Percentiles rank a stretch among this genome's conserved stretches.
Conservation (phyloP, 1,140 invertebrate species). For the Drosophila nasuta region DNA sequence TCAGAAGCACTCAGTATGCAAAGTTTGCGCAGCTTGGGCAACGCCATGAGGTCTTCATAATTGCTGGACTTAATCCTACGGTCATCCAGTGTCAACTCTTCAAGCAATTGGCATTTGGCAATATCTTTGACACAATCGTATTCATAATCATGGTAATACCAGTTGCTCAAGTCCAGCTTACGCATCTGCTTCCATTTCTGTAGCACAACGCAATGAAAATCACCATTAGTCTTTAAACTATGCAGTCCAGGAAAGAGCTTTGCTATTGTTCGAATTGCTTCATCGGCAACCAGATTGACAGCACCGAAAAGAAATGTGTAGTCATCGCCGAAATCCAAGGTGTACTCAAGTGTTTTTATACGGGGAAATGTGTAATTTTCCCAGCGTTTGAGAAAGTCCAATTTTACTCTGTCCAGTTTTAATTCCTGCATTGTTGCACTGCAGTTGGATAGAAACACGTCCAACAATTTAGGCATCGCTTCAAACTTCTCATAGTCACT, state of each 20-base stretch:
- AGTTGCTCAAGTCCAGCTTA: conserved; percentile 5
- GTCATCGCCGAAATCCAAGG: background rate
- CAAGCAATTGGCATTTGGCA: background rate
- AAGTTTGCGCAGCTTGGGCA: too few relatives aligned
- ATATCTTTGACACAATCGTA: background rate
- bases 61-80: too few relatives aligned
- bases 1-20: too few relatives aligned
- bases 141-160: too few relatives aligned
- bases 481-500: background rate
- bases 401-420: background rate
- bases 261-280: background rate
- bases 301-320: background rate
- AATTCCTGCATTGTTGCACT: conserved; percentile 3
- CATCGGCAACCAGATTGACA: background rate
- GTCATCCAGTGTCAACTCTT: conserved; percentile 14
- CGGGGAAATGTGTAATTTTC: background rate
- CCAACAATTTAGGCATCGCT: background rate
- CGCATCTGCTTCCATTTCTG: conserved; percentile 1
- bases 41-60: too few relatives aligned
- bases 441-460: conserved; percentile 1
- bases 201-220: background rate
- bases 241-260: conserved; percentile 6
- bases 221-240: background rate
- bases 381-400: background rate
- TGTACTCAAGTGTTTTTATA: background rate